phyloP scores from a whole-genome alignment of 2,888 invertebrate species.

The Keiferia lycopersicella region DNA sequence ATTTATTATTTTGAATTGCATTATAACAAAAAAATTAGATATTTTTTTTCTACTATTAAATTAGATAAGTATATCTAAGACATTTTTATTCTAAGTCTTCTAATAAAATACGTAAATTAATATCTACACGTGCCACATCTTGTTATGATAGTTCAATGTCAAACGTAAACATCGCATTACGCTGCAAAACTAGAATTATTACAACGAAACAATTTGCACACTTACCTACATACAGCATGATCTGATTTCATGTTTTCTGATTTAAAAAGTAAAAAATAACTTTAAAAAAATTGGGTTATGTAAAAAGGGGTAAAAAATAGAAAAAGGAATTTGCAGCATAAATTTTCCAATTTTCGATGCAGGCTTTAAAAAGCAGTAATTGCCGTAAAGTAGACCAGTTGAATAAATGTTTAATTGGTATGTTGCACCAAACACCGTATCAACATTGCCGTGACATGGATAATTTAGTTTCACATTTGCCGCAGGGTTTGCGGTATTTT shows the following conservation, averaged over 20 bases:
- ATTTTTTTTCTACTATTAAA: no score
- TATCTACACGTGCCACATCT: conserved; percentile 2
- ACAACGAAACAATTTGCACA: conserved; percentile 11
- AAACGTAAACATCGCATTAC: neutral
- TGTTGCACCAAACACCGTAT: conserved; percentile 17
- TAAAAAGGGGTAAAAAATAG: no score
- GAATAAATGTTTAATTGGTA: conserved; percentile 16
- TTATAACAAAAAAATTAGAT: no score
- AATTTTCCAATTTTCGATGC: neutral
- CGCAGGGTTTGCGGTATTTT: no score
- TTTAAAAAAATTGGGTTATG: neutral
- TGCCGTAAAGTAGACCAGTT: neutral
- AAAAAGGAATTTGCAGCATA: neutral
- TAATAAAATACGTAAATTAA: neutral
- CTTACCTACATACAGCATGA: conserved; percentile 14
- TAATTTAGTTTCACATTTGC: neutral
- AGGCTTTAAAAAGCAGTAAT: neutral
- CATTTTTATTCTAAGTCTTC: no score
- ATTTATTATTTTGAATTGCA: no score
- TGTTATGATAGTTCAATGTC: conserved; percentile 6
- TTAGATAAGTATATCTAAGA: no score
- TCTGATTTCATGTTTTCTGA: neutral
- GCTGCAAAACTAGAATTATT: neutral
- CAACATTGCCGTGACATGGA: conserved; percentile 16
- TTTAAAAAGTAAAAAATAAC: neutral